A percentile compares a stretch with the other conserved stretches of the same genome.
These are phyloP conservation scores for Hydriomena furcata DNA, from an alignment of 2,888 invertebrate species.

Conservation along the genomic window DNA sequence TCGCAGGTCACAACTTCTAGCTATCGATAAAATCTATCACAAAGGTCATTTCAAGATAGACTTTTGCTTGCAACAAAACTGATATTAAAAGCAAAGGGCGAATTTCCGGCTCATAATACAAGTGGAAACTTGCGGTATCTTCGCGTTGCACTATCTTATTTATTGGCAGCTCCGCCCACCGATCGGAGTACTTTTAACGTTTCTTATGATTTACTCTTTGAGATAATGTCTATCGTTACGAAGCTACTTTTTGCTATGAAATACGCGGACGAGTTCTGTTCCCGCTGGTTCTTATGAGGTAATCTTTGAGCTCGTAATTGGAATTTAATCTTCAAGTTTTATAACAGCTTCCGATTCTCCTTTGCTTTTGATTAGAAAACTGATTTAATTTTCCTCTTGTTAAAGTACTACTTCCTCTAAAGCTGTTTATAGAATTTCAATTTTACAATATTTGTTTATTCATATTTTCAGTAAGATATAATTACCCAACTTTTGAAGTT, in stretches of 20 bases:
- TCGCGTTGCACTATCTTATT: slow-evolving; percentile 55
- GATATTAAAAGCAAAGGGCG: slow-evolving; percentile 21
- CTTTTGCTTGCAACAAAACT: slow-evolving; percentile 16
- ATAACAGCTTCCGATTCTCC: slow-evolving; percentile 26
- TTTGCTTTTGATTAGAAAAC: slow-evolving; percentile 19
- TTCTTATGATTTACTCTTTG: slow-evolving; percentile 65
- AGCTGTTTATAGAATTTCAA: slow-evolving; percentile 1
- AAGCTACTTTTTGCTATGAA: slow-evolving; percentile 64
- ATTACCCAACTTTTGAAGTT: too few species aligned
- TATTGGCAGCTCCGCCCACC: slow-evolving; percentile 55
- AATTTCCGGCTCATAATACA: slow-evolving; percentile 11
- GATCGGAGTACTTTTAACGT: slow-evolving; percentile 52
- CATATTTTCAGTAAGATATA: too few species aligned
- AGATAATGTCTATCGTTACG: slow-evolving; percentile 53
- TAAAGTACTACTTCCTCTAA: not conserved
- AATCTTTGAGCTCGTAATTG: slow-evolving; percentile 30
- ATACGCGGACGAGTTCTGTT: slow-evolving; percentile 46
- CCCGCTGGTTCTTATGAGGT: slow-evolving; percentile 22
- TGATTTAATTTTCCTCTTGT: slow-evolving; percentile 17
- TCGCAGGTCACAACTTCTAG: too few species aligned
- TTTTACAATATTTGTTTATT: too few species aligned
- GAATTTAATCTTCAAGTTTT: slow-evolving; percentile 30
- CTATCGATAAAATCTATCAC: too few species aligned
- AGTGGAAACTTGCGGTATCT: slow-evolving; percentile 38
- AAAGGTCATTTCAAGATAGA: slow-evolving; percentile 22